A percentile compares a stretch with the other conserved stretches of the same genome.
Conservation (phyloP, 2,888 invertebrate genomes). For the Tryphoninae sp. region DNA sequence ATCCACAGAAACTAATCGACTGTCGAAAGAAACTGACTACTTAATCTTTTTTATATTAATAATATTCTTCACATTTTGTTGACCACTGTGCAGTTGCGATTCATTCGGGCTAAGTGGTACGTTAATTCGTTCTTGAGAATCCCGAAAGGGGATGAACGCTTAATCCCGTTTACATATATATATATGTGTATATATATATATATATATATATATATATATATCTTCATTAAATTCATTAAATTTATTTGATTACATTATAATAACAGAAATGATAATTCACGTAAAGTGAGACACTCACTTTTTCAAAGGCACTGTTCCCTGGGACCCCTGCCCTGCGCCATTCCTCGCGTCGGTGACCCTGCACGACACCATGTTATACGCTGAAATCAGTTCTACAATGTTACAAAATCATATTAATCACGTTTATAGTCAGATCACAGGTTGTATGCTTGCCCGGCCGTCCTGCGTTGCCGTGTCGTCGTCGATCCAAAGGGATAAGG, state of each 20-base stretch:
- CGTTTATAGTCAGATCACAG: slow-evolving; percentile 66
- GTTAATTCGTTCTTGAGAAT: slow-evolving; percentile 55
- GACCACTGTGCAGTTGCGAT: slow-evolving; percentile 68
- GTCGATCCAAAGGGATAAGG: slow-evolving; percentile 38
- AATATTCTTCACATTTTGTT: background rate
- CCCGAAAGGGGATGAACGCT: slow-evolving; percentile 58
- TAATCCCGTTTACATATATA: slow-evolving; percentile 27
- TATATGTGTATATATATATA: slow-evolving; percentile 2
- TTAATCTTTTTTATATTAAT: background rate
- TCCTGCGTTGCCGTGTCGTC: slow-evolving; percentile 70
- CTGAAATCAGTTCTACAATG: slow-evolving; percentile 87
- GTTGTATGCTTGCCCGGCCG: slow-evolving; percentile 68
- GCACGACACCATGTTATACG: slow-evolving; percentile 99
- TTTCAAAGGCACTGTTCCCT: slow-evolving; percentile 98
- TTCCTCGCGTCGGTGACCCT: slow-evolving; percentile 96
- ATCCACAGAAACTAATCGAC: too few species aligned
- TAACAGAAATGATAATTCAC: slow-evolving; percentile 43
- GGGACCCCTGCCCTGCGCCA: slow-evolving; percentile 87
- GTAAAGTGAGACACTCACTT: slow-evolving; percentile 88
- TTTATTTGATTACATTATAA: slow-evolving; percentile 44
- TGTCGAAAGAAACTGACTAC: background rate
- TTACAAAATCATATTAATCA: slow-evolving; percentile 77
- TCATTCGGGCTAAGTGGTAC: slow-evolving; percentile 64
- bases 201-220: slow-evolving; percentile 11
- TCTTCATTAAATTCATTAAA: slow-evolving; percentile 25